Conservation (phyloP, 2,797 vertebrate genomes). For the Danio choprae region DNA sequence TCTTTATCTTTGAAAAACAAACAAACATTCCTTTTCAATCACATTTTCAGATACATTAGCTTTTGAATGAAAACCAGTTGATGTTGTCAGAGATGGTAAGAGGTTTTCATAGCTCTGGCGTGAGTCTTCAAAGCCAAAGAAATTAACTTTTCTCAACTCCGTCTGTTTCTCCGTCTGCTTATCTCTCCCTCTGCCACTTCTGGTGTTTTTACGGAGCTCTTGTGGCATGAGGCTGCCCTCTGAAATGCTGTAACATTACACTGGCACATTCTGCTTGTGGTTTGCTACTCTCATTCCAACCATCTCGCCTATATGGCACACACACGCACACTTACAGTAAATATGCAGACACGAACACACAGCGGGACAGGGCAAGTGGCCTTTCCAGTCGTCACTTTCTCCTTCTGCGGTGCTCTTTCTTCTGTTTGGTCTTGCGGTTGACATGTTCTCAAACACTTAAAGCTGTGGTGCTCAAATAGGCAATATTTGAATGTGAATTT, state of each 20-base stretch:
- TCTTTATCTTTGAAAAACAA: too few relatives aligned
- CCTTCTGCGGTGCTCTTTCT: background rate
- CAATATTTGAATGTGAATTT: background rate
- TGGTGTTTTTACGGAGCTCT: slow-evolving; percentile 35
- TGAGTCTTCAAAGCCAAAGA: slow-evolving; percentile 22
- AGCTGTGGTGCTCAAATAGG: background rate
- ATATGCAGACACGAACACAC: slow-evolving; percentile 39
- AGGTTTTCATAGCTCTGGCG: background rate
- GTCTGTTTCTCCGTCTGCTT: slow-evolving; percentile 19
- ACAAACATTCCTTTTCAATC: too few relatives aligned
- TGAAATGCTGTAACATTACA: slow-evolving; percentile 66
- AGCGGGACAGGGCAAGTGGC: slow-evolving; percentile 26
- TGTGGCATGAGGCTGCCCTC: slow-evolving; percentile 55
- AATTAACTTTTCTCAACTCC: slow-evolving; percentile 39
- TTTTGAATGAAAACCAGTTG: slow-evolving; percentile 2
- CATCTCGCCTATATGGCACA: slow-evolving; percentile 14
- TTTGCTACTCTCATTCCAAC: slow-evolving; percentile 54
- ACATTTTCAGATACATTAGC: background rate
- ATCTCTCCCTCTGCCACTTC: slow-evolving; percentile 47
- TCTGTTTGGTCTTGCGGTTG: background rate
- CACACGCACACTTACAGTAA: slow-evolving; percentile 51
- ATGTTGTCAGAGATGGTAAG: background rate
- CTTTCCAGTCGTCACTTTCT: slow-evolving; percentile 30
- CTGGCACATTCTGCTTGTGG: slow-evolving; percentile 64
- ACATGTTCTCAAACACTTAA: background rate